Percentiles rank a stretch among this genome's conserved stretches.
Conservation (phyloP, 1,140 invertebrate genomes). For the Myzus persicae region DNA sequence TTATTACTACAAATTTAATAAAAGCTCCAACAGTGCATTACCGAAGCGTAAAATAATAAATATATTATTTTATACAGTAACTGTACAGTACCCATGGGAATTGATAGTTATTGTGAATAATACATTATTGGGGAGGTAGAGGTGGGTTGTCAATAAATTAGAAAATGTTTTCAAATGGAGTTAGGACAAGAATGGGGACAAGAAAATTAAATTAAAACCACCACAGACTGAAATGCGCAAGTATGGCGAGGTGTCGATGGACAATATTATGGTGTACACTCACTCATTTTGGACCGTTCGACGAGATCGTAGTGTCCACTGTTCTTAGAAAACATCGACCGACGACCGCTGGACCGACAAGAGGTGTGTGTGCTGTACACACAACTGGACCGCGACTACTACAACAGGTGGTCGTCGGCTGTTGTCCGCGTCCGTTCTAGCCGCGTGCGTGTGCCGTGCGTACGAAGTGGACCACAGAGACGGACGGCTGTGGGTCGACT, state of each 20-base stretch:
- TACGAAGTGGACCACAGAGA: not conserved
- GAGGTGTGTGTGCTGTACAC: not conserved
- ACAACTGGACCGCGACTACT: not conserved
- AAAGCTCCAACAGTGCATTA: not conserved
- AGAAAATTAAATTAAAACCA: not conserved
- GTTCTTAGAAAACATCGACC: not conserved
- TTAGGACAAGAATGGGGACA: not conserved
- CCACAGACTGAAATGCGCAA: not conserved
- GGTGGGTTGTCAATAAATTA: too few relatives aligned
- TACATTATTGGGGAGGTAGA: too few relatives aligned
- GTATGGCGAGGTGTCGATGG: not conserved
- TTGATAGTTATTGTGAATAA: not conserved
- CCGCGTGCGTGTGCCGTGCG: not conserved
- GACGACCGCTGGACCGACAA: not conserved
- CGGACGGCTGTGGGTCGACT: not conserved
- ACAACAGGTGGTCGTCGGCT: not conserved
- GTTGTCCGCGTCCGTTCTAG: not conserved
- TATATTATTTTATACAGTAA: not conserved
- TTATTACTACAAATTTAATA: not conserved
- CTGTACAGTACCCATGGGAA: not conserved
- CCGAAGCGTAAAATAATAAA: not conserved
- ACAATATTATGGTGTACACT: not conserved
- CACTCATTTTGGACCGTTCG: slow-evolving; percentile 27
- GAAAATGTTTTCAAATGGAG: not conserved
- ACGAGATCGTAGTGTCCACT: not conserved